Evolutionary conservation across 2,797 vertebrate species (phyloP).

Genomic region (Meda fulgida): DNA sequence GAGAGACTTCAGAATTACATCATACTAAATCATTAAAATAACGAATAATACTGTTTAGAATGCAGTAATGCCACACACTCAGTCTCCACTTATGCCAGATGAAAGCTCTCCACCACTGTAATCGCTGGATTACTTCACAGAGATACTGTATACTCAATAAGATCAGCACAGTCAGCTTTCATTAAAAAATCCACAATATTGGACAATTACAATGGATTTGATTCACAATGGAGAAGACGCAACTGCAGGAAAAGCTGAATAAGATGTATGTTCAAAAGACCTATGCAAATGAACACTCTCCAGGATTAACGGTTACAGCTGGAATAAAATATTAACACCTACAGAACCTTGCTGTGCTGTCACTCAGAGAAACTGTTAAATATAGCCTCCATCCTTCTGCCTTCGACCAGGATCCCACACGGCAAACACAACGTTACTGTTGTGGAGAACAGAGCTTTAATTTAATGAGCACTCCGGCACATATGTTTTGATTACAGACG

Average conservation of each 20-base stretch:
- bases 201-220: not conserved
- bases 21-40: constrained; percentile 7
- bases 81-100: constrained; percentile 38
- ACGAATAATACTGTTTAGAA: constrained; percentile 3
- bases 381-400: constrained; percentile 34
- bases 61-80: constrained; percentile 2
- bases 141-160: constrained; percentile 1
- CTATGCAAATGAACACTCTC: not conserved
- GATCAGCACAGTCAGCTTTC: not conserved
- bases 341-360: constrained; percentile 26
- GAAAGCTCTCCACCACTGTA: constrained; percentile 35
- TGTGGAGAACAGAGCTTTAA: constrained; percentile 56
- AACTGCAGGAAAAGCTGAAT: constrained; percentile 7
- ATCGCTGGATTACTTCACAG: constrained; percentile 23
- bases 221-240: not conserved
- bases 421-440: constrained; percentile 11
- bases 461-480: constrained; percentile 60
- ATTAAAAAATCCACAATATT: not conserved
- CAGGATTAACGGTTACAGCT: constrained; percentile 3
- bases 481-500: constrained; percentile 68
- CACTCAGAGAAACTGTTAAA: constrained; percentile 42
- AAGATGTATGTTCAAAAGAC: constrained; percentile 9
- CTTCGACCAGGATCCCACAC: constrained; percentile 23
- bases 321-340: constrained; percentile 27
- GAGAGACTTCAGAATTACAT: not conserved